Evolutionary conservation across 1,140 invertebrate species (phyloP).

Genomic region (Cydia splendana): DNA sequence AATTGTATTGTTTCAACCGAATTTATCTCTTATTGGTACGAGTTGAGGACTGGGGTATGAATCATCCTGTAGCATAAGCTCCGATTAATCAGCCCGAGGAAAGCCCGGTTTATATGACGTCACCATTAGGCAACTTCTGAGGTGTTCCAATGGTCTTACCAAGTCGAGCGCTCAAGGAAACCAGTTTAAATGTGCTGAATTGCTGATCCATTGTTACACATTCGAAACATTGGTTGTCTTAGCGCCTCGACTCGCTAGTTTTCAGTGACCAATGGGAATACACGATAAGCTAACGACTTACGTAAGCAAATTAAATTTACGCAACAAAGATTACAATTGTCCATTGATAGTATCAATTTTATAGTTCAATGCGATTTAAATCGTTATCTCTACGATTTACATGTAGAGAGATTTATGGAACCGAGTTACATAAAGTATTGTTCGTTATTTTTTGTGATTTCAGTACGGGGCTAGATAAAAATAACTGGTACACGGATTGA

Average conservation of each 20-base stretch:
- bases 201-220: neutral
- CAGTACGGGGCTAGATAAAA: neutral
- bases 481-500: conserved; percentile 21
- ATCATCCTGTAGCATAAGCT: neutral
- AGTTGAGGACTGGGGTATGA: neutral
- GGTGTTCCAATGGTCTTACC: neutral
- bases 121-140: conserved; percentile 16
- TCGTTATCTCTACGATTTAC: neutral
- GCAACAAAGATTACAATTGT: conserved; percentile 1
- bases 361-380: conserved; percentile 15
- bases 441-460: neutral
- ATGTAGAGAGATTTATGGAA: neutral
- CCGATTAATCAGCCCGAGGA: conserved; percentile 14
- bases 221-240: neutral
- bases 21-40: neutral
- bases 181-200: neutral
- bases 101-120: conserved; percentile 25
- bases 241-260: neutral
- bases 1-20: neutral
- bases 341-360: conserved; percentile 18
- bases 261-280: neutral
- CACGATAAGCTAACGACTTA: neutral
- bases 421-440: conserved; percentile 10
- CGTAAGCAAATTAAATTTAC: conserved; percentile 24
- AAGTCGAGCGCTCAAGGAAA: neutral